Conservation (phyloP, 2,888 invertebrate genomes). For the Willowsia nigromaculata region DNA sequence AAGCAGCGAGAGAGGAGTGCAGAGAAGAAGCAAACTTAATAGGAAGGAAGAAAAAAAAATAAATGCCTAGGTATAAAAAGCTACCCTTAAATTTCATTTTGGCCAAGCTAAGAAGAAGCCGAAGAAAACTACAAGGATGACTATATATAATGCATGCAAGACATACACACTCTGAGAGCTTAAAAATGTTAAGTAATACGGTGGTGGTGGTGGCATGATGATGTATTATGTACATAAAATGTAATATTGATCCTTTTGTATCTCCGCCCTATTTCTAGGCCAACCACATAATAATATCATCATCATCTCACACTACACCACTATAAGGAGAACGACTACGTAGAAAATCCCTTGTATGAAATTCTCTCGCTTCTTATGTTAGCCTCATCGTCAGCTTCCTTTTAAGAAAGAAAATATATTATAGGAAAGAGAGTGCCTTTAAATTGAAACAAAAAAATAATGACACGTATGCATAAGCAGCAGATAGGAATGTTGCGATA, state of each 20-base stretch:
- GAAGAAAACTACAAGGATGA: too few relatives aligned
- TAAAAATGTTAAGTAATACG: too few relatives aligned
- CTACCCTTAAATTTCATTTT: too few relatives aligned
- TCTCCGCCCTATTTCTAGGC: slow-evolving; percentile 69
- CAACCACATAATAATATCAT: slow-evolving; percentile 48
- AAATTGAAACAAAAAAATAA: slow-evolving; percentile 44
- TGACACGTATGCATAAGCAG: slow-evolving; percentile 59
- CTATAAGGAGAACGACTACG: too few relatives aligned
- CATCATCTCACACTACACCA: neutral
- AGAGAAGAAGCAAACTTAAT: too few relatives aligned
- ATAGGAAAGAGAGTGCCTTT: slow-evolving; percentile 1
- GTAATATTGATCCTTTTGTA: slow-evolving; percentile 65
- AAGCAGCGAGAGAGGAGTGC: neutral
- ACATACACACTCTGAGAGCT: neutral
- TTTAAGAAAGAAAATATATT: slow-evolving; percentile 3
- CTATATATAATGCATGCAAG: neutral
- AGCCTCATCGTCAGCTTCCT: slow-evolving; percentile 26
- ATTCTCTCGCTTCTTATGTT: neutral
- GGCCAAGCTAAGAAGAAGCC: too few relatives aligned
- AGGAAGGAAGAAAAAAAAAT: too few relatives aligned
- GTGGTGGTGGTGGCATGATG: neutral
- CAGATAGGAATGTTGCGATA: neutral
- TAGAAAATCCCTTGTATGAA: neutral
- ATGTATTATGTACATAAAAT: slow-evolving; percentile 14
- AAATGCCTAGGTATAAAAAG: too few relatives aligned